Percentiles rank a stretch among this genome's conserved stretches.
Conservation (phyloP, 2,797 vertebrate genomes). For the Gorsachius magnificus region DNA sequence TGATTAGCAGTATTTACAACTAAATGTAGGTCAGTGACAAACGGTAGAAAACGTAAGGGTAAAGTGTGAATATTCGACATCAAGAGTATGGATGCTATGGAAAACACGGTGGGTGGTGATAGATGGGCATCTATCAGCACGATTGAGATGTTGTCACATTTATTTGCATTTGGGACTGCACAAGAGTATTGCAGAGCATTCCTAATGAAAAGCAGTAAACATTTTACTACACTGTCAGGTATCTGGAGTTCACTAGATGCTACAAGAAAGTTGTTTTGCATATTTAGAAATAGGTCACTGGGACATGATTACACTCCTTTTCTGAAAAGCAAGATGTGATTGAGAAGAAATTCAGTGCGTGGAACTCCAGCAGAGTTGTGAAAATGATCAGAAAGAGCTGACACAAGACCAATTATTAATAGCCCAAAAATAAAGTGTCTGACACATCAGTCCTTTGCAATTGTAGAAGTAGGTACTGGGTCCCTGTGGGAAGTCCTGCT, state of each 20-base stretch:
- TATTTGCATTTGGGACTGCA: background rate
- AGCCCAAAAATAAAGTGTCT: background rate
- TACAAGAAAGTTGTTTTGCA: background rate
- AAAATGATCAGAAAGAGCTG: background rate
- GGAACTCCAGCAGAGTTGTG: background rate
- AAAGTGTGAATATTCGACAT: background rate
- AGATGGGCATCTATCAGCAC: background rate
- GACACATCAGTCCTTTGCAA: background rate
- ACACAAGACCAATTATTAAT: background rate
- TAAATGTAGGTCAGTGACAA: background rate
- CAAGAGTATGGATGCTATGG: background rate
- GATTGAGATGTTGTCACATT: background rate
- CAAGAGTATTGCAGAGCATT: background rate
- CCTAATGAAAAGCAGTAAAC: constrained; percentile 27
- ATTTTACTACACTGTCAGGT: background rate
- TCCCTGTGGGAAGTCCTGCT: background rate
- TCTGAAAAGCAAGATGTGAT: background rate
- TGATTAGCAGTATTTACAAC: background rate
- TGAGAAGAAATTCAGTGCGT: background rate
- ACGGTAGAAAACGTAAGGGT: background rate
- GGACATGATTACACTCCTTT: background rate
- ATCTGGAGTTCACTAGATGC: constrained; percentile 22
- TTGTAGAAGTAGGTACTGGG: background rate
- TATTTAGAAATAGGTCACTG: constrained; percentile 57
- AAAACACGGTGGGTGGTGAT: background rate